Percentiles rank a stretch among this genome's conserved stretches.
phyloP scores from a whole-genome alignment of 2,888 invertebrate genomes.

The Subacronicta megacephala region DNA sequence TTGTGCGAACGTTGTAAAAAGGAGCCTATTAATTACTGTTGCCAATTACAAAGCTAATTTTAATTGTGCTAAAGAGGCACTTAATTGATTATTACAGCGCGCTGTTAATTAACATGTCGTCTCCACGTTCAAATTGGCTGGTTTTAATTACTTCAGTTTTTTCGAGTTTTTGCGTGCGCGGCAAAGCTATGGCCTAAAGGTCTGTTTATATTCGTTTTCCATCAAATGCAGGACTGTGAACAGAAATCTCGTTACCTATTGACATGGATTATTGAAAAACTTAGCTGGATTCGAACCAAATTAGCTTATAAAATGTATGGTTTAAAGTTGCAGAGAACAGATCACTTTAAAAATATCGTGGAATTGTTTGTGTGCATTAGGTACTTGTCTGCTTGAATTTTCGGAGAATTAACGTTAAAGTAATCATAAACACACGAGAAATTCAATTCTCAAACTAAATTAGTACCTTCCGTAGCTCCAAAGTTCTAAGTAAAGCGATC shows the following conservation, averaged over 20 bases:
- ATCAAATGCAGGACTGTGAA: conserved; percentile 30
- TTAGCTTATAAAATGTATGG: no score
- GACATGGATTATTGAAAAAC: background rate
- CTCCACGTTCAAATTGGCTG: conserved; percentile 61
- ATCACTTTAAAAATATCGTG: no score
- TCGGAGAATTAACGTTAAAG: no score
- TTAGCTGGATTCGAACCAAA: background rate
- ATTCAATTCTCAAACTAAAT: background rate
- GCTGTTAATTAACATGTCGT: conserved; percentile 70
- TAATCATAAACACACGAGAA: no score
- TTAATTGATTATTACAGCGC: conserved; percentile 65
- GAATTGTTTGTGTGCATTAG: no score
- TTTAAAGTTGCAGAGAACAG: no score
- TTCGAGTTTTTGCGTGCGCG: conserved; percentile 20
- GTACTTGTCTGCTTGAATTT: no score
- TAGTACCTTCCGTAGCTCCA: background rate
- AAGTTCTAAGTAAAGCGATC: conserved; percentile 2
- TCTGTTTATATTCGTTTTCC: conserved; percentile 32
- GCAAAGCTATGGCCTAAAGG: conserved; percentile 24
- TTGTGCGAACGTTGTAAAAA: conserved; percentile 39
- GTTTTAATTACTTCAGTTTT: conserved; percentile 60
- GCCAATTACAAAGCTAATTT: conserved; percentile 63
- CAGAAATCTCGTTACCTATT: conserved; percentile 4
- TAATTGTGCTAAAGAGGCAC: conserved; percentile 60
- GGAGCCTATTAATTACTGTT: conserved; percentile 46